Percentiles rank a stretch among this genome's conserved stretches.
These are phyloP conservation scores for Matsumyia berberina DNA, from an alignment of 2,888 invertebrate species.

Conservation along the genomic window DNA sequence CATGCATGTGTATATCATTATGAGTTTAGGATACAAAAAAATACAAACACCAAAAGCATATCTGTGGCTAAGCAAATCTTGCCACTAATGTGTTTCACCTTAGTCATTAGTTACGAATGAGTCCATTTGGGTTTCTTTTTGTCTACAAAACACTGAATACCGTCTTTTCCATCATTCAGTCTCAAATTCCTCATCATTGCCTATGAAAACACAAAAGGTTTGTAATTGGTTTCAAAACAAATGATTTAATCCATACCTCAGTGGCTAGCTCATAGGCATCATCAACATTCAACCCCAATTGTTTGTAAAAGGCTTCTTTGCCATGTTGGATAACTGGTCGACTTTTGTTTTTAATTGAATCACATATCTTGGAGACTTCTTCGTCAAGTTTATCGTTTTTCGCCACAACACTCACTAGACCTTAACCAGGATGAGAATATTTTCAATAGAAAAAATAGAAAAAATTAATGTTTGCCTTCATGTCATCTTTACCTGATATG, in stretches of 20 bases:
- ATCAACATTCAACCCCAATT: slow-evolving; percentile 88
- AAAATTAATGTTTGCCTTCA: background rate
- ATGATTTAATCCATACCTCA: slow-evolving; percentile 81
- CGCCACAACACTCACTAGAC: slow-evolving; percentile 83
- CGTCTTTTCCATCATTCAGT: slow-evolving; percentile 93
- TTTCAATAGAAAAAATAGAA: background rate
- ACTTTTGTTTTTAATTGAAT: slow-evolving; percentile 91
- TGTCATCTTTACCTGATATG: slow-evolving; percentile 83
- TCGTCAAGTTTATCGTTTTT: slow-evolving; percentile 86
- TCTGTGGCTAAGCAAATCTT: no score
- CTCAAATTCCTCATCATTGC: slow-evolving; percentile 94
- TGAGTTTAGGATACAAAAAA: no score
- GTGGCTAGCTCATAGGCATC: slow-evolving; percentile 92
- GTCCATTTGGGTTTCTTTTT: slow-evolving; percentile 93
- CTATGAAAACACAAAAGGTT: slow-evolving; percentile 51
- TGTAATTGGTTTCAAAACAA: background rate
- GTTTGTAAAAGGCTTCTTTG: slow-evolving; percentile 95
- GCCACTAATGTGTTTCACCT: no score
- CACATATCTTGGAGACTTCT: slow-evolving; percentile 88
- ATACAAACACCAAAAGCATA: no score
- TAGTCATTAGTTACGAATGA: slow-evolving; percentile 67
- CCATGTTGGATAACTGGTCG: slow-evolving; percentile 93
- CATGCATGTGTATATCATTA: no score
- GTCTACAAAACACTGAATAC: slow-evolving; percentile 93
- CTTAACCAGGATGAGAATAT: slow-evolving; percentile 50